Percentiles rank a stretch among this genome's conserved stretches.
phyloP scores from a whole-genome alignment of 2,888 invertebrate genomes.

The Tetheella fluctuosa region DNA sequence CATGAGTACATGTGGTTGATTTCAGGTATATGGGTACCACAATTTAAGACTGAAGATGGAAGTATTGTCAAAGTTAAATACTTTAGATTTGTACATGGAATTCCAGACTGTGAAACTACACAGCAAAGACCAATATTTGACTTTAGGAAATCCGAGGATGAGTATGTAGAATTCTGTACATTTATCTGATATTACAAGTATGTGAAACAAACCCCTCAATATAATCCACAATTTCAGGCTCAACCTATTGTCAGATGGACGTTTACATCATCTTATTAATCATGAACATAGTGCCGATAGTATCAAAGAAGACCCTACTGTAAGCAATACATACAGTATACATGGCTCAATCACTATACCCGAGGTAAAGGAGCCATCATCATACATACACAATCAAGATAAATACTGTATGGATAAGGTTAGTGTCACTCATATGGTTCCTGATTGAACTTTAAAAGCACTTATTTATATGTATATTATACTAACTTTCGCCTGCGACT shows the following conservation, averaged over 20 bases:
- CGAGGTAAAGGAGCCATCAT: constrained; percentile 81
- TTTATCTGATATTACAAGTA: not conserved
- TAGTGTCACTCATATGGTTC: constrained; percentile 26
- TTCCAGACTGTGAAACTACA: constrained; percentile 88
- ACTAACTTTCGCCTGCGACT: too few relatives aligned
- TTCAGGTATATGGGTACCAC: constrained; percentile 83
- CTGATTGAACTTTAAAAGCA: not conserved
- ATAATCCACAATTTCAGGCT: constrained; percentile 69
- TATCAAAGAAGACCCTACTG: constrained; percentile 61
- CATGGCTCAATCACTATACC: constrained; percentile 68
- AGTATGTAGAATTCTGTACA: constrained; percentile 58
- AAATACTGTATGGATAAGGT: constrained; percentile 94
- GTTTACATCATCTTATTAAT: constrained; percentile 89
- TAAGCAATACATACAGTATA: constrained; percentile 55
- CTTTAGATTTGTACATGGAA: constrained; percentile 85
- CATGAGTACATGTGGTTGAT: constrained; percentile 22
- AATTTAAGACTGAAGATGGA: constrained; percentile 87
- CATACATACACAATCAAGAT: constrained; percentile 88
- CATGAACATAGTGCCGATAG: constrained; percentile 78
- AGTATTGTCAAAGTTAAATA: constrained; percentile 80
- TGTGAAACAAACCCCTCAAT: not conserved
- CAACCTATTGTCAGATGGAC: constrained; percentile 87
- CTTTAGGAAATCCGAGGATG: constrained; percentile 84
- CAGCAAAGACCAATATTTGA: constrained; percentile 88
- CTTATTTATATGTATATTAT: too few relatives aligned